phyloP scores from a whole-genome alignment of 1,140 invertebrate species.

The Cotesia vestalis region DNA sequence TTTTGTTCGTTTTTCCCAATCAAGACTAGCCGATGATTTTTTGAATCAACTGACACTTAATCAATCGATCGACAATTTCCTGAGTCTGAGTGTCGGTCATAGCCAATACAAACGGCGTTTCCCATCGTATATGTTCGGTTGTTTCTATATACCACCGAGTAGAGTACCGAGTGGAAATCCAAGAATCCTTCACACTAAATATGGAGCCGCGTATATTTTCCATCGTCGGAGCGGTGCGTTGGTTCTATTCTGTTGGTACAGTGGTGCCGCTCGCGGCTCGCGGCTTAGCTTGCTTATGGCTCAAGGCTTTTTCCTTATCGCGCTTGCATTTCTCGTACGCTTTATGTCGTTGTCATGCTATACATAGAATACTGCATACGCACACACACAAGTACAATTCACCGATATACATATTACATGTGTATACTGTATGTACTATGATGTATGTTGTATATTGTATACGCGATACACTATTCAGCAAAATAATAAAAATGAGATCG shows the following conservation, averaged over 20 bases:
- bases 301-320: slow-evolving; percentile 37
- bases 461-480: background rate
- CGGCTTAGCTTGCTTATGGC: slow-evolving; percentile 7
- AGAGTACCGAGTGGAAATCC: slow-evolving; percentile 27
- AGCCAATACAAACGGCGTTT: slow-evolving; percentile 22
- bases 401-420: background rate
- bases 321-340: slow-evolving; percentile 21
- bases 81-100: background rate
- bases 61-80: background rate
- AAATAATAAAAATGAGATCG: slow-evolving; percentile 25
- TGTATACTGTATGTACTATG: background rate
- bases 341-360: slow-evolving; percentile 9
- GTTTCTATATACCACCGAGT: too few relatives aligned
- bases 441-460: background rate
- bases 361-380: too few relatives aligned
- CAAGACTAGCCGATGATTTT: too few relatives aligned
- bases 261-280: slow-evolving; percentile 21
- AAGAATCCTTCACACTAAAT: slow-evolving; percentile 26
- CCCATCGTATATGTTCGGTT: slow-evolving; percentile 6
- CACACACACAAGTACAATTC: background rate
- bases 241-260: background rate
- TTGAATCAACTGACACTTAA: too few relatives aligned
- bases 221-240: slow-evolving; percentile 15
- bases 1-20: too few relatives aligned
- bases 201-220: slow-evolving; percentile 30